Conservation (phyloP, 1,140 invertebrate species). For the Rhizoglyphus robini region DNA sequence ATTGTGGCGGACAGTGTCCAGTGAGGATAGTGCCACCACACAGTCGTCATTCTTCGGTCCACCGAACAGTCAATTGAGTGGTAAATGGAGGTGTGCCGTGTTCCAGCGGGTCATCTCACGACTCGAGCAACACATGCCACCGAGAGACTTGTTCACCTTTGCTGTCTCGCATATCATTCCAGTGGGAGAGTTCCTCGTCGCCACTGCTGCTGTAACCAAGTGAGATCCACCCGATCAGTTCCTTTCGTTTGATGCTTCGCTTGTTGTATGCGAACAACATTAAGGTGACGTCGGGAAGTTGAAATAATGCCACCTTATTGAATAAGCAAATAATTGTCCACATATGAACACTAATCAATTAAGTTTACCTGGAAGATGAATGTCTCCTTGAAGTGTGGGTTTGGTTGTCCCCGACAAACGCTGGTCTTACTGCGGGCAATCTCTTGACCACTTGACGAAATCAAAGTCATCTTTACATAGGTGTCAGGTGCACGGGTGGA, state of each 20-base stretch:
- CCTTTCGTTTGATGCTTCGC: constrained; percentile 79
- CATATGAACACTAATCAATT: constrained; percentile 12
- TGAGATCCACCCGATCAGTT: constrained; percentile 92
- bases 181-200: constrained; percentile 78
- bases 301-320: constrained; percentile 54
- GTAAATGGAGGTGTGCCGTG: no score
- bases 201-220: constrained; percentile 78
- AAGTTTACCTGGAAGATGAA: constrained; percentile 76
- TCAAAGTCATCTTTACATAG: constrained; percentile 76
- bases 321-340: constrained; percentile 13
- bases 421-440: constrained; percentile 81
- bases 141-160: constrained; percentile 53
- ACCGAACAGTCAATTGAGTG: no score
- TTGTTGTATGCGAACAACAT: constrained; percentile 85
- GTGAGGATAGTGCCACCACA: no score
- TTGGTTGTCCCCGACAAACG: constrained; percentile 72
- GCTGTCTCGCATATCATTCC: constrained; percentile 71
- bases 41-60: no score
- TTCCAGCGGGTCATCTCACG: constrained; percentile 13
- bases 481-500: constrained; percentile 51
- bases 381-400: constrained; percentile 85
- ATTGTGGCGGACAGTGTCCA: no score
- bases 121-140: constrained; percentile 54
- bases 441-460: constrained; percentile 80
- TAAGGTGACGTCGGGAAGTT: constrained; percentile 83